These are phyloP conservation scores for Varanus salvator DNA, from an alignment of 2,113 vertebrate species.

Conservation along the genomic window DNA sequence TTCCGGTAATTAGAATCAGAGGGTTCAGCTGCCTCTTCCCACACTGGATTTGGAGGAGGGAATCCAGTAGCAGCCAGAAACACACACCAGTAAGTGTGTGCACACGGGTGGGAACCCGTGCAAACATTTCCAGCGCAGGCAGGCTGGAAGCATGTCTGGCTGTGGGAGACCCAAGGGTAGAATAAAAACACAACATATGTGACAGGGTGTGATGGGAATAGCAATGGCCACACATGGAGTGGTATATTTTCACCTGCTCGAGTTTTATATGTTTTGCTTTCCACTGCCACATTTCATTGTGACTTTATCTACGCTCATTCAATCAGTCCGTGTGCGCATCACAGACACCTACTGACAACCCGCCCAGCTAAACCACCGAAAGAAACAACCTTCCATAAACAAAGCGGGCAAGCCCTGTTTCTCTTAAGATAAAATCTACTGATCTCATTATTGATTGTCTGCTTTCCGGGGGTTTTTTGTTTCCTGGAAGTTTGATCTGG, in stretches of 20 bases:
- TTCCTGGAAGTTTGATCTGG: conserved; percentile 86
- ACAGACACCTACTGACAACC: conserved; percentile 77
- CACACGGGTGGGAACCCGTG: too few relatives aligned
- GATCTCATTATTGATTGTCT: conserved; percentile 83
- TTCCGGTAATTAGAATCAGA: background rate
- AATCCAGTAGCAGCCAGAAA: background rate
- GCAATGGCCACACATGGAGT: conserved; percentile 64
- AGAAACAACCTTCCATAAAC: conserved; percentile 79
- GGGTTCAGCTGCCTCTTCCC: background rate
- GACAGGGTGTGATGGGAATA: conserved; percentile 6
- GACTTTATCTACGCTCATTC: conserved; percentile 77
- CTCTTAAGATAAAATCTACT: conserved; percentile 86
- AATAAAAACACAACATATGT: conserved; percentile 30
- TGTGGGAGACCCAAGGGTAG: conserved; percentile 13
- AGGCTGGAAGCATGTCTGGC: background rate
- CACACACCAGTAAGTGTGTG: background rate
- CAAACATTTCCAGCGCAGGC: background rate
- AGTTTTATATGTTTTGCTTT: conserved; percentile 69
- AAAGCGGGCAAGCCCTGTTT: conserved; percentile 79
- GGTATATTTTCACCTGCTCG: conserved; percentile 56
- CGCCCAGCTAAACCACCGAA: conserved; percentile 77
- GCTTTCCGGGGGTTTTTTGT: conserved; percentile 78
- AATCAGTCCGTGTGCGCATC: conserved; percentile 69
- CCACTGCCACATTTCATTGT: conserved; percentile 67
- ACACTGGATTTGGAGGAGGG: too few relatives aligned